Percentiles rank a stretch among this genome's conserved stretches.
Evolutionary conservation across 2,113 vertebrate genomes (phyloP).

Genomic region (Tamias sibiricus): DNA sequence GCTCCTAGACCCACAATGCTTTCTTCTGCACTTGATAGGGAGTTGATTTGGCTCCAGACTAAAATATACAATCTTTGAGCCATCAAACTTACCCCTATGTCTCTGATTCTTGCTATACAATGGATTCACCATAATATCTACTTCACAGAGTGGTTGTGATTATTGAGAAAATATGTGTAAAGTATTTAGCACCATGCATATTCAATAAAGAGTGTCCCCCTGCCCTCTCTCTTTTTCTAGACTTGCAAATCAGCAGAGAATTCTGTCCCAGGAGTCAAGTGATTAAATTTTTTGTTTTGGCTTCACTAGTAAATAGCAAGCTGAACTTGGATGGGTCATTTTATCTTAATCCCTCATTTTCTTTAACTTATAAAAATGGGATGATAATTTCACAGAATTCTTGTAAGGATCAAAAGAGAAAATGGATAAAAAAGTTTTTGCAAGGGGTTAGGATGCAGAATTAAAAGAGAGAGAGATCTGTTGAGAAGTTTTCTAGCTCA

Average conservation of each 20-base stretch:
- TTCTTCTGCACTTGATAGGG: neutral
- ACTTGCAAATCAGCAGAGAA: neutral
- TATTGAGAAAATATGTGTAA: neutral
- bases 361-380: constrained; percentile 5
- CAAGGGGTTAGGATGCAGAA: neutral
- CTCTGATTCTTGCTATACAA: neutral
- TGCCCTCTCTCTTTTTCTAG: neutral
- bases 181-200: neutral
- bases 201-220: neutral
- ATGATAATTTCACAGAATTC: constrained; percentile 39
- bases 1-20: neutral
- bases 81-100: neutral
- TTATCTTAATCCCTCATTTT: constrained; percentile 17
- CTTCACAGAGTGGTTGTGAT: neutral
- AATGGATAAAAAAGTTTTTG: neutral
- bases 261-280: neutral
- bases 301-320: neutral
- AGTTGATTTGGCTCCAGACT: neutral
- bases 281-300: neutral
- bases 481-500: neutral
- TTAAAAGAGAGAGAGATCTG: neutral
- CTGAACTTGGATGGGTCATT: constrained; percentile 12
- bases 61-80: neutral
- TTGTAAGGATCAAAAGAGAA: neutral
- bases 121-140: neutral